phyloP scores from a whole-genome alignment of 2,888 invertebrate species.

The Apamea monoglypha region DNA sequence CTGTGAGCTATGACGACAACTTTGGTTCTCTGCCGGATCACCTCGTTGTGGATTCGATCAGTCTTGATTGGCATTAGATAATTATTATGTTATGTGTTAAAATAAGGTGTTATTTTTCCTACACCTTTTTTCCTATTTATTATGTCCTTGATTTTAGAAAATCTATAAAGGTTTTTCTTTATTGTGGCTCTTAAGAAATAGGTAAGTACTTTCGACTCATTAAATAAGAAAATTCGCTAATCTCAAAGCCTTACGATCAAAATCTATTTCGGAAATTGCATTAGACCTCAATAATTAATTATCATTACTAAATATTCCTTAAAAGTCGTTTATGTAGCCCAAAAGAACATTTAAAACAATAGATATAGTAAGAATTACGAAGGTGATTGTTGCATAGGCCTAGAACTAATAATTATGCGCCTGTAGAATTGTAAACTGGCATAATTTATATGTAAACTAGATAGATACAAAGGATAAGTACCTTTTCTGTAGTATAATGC shows the following conservation, averaged over 20 bases:
- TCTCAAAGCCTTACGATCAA: constrained; percentile 25
- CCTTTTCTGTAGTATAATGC: not conserved
- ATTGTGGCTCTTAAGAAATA: too few species aligned
- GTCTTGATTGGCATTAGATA: too few species aligned
- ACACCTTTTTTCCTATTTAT: too few species aligned
- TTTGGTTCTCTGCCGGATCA: too few species aligned
- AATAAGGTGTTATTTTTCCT: too few species aligned
- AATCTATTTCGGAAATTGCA: constrained; percentile 23
- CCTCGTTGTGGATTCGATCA: too few species aligned
- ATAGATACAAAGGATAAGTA: not conserved
- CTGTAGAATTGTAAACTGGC: not conserved
- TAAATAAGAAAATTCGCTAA: constrained; percentile 5
- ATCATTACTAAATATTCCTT: constrained; percentile 51
- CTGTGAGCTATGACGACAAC: too few species aligned
- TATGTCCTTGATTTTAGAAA: too few species aligned
- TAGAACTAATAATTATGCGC: constrained; percentile 20
- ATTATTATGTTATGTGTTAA: too few species aligned
- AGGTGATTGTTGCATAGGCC: constrained; percentile 23
- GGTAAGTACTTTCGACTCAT: not conserved
- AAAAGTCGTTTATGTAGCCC: constrained; percentile 24
- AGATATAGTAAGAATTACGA: constrained; percentile 25
- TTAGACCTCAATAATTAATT: constrained; percentile 44
- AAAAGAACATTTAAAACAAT: constrained; percentile 42
- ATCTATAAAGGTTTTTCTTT: too few species aligned
- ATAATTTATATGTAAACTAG: not conserved